Percentiles rank a stretch among this genome's conserved stretches.
Conservation (phyloP, 2,113 vertebrate genomes). For the Shinisaurus crocodilurus region DNA sequence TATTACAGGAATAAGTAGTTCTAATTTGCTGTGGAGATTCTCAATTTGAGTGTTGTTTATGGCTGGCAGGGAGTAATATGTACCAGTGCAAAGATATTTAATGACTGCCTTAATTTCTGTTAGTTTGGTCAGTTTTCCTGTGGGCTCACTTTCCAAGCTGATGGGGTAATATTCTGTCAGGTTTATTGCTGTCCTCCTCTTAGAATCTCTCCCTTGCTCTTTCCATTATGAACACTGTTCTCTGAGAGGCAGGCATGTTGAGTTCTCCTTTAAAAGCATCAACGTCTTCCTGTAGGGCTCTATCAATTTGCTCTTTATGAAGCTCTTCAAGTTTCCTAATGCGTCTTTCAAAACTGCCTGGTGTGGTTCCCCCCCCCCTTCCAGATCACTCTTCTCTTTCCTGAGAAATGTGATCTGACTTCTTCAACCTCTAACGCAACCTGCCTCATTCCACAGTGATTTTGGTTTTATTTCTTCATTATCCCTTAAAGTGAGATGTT, state of each 20-base stretch:
- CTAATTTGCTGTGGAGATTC: slow-evolving; percentile 53
- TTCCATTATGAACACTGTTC: slow-evolving; percentile 60
- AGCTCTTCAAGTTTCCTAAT: slow-evolving; percentile 16
- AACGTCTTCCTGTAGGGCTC: slow-evolving; percentile 12
- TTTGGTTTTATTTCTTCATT: slow-evolving; percentile 3
- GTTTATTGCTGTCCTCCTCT: slow-evolving; percentile 42
- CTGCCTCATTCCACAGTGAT: background rate
- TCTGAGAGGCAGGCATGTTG: slow-evolving; percentile 37
- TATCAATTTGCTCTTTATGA: slow-evolving; percentile 37
- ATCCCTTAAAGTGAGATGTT: background rate
- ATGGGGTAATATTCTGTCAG: slow-evolving; percentile 22
- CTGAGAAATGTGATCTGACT: background rate
- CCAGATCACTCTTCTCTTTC: background rate
- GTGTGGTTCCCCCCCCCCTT: background rate
- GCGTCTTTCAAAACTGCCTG: slow-evolving; percentile 31
- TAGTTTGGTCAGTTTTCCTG: slow-evolving; percentile 40
- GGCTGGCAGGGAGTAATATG: slow-evolving; percentile 42
- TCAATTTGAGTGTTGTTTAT: slow-evolving; percentile 50
- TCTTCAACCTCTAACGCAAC: background rate
- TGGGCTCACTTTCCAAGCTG: background rate
- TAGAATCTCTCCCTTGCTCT: slow-evolving; percentile 24
- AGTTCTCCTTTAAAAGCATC: slow-evolving; percentile 36
- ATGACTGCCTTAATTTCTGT: slow-evolving; percentile 46
- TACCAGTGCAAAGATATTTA: slow-evolving; percentile 45
- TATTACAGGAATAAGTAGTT: slow-evolving; percentile 34